Conservation (phyloP, 2,888 invertebrate genomes). For the Uloborus plumipes region DNA sequence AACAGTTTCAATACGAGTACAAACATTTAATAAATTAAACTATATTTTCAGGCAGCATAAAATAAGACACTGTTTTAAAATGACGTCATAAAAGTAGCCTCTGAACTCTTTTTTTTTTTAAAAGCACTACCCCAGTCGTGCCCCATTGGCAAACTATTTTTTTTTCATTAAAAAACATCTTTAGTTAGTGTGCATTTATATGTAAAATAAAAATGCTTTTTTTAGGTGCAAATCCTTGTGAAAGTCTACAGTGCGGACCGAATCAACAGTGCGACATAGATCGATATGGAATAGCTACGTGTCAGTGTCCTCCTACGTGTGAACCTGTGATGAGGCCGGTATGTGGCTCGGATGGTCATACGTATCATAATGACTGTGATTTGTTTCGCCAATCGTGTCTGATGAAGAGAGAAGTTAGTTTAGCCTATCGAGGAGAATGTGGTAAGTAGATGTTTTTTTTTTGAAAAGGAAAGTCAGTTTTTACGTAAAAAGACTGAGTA, state of each 20-base stretch:
- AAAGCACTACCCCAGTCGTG: too few relatives aligned
- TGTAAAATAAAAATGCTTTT: not conserved
- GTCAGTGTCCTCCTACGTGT: conserved; percentile 85
- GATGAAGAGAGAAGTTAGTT: conserved; percentile 73
- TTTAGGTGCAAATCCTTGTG: conserved; percentile 87
- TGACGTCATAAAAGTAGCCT: too few relatives aligned
- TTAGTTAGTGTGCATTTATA: too few relatives aligned
- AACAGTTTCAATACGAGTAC: too few relatives aligned
- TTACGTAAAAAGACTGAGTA: too few relatives aligned
- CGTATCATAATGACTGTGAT: conserved; percentile 75
- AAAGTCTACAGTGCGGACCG: conserved; percentile 81
- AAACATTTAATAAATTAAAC: too few relatives aligned
- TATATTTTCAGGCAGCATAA: too few relatives aligned
- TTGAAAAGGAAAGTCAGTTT: too few relatives aligned
- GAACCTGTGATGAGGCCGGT: conserved; percentile 75
- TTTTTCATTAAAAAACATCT: too few relatives aligned
- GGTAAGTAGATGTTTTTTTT: conserved; percentile 73
- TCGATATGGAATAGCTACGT: conserved; percentile 84
- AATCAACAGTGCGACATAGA: conserved; percentile 87
- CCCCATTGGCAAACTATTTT: too few relatives aligned
- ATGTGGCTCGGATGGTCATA: conserved; percentile 73
- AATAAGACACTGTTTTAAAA: too few relatives aligned
- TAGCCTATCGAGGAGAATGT: conserved; percentile 78
- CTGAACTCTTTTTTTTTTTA: too few relatives aligned
- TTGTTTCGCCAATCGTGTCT: conserved; percentile 73